A percentile compares a stretch with the other conserved stretches of the same genome.
phyloP scores from a whole-genome alignment of 2,888 invertebrate genomes.

The Athalia cordata region DNA sequence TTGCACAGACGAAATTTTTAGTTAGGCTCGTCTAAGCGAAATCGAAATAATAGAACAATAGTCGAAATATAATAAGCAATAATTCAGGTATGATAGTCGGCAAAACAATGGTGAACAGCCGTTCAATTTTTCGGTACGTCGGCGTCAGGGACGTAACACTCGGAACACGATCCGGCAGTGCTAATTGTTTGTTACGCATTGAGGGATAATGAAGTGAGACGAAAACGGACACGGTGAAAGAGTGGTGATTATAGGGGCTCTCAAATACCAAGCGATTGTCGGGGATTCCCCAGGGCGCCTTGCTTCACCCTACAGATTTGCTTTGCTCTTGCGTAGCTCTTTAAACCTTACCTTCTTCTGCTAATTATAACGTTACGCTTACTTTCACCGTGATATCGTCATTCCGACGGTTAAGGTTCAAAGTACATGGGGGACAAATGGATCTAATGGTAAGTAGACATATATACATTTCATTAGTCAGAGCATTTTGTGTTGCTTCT shows the following conservation, averaged over 20 bases:
- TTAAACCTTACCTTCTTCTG: conserved; percentile 7
- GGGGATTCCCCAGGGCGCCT: conserved; percentile 2
- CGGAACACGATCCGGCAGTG: conserved; percentile 40
- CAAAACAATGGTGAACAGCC: no score
- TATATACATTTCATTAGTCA: background rate
- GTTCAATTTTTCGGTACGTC: no score
- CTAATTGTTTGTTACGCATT: conserved; percentile 41
- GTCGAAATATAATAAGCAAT: no score
- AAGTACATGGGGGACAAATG: background rate
- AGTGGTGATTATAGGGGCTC: conserved; percentile 40
- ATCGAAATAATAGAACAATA: no score
- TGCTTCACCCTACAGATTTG: background rate
- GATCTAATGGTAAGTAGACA: background rate
- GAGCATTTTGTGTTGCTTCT: background rate
- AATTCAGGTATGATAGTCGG: no score
- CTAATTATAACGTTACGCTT: conserved; percentile 27
- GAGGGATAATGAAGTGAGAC: conserved; percentile 33
- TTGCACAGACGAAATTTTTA: no score
- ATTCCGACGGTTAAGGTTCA: background rate
- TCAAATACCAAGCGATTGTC: conserved; percentile 34
- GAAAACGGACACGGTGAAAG: conserved; percentile 21
- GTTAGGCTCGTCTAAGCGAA: no score
- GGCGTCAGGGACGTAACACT: no score
- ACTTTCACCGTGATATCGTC: conserved; percentile 13
- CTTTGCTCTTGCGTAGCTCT: background rate